These are phyloP conservation scores for Cololabis saira DNA, from an alignment of 2,113 vertebrate genomes.

Conservation along the genomic window DNA sequence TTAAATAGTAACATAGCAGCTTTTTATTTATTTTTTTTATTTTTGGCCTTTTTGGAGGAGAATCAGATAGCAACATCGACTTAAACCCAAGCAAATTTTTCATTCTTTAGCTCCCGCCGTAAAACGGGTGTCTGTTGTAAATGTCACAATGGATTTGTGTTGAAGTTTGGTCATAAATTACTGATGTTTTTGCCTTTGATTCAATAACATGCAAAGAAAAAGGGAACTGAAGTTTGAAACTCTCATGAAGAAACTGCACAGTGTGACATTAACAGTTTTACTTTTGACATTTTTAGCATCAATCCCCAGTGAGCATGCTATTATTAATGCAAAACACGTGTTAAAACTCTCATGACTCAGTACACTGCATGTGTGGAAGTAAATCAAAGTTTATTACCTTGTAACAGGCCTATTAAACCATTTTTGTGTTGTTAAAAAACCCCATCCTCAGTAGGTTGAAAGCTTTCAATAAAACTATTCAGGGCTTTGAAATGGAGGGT, in stretches of 20 bases:
- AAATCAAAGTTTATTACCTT: conserved; percentile 32
- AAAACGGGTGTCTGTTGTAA: conserved; percentile 15
- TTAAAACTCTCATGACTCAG: neutral
- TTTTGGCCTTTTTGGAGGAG: neutral
- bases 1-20: neutral
- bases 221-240: conserved; percentile 56
- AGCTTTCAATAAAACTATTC: conserved; percentile 60
- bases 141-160: conserved; percentile 55
- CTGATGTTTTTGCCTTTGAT: conserved; percentile 18
- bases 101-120: neutral
- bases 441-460: conserved; percentile 19
- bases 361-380: neutral
- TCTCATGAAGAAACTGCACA: conserved; percentile 27
- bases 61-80: neutral
- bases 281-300: conserved; percentile 50
- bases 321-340: conserved; percentile 22
- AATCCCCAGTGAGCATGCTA: conserved; percentile 4
- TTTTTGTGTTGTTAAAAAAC: conserved; percentile 40
- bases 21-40: neutral
- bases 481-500: conserved; percentile 26
- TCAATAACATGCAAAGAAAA: conserved; percentile 14
- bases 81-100: neutral
- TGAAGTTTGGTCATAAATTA: conserved; percentile 40
- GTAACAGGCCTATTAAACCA: conserved; percentile 38
- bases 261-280: conserved; percentile 50